These are phyloP conservation scores for Scaptomyza pallida DNA, from an alignment of 1,140 invertebrate species.

Conservation along the genomic window DNA sequence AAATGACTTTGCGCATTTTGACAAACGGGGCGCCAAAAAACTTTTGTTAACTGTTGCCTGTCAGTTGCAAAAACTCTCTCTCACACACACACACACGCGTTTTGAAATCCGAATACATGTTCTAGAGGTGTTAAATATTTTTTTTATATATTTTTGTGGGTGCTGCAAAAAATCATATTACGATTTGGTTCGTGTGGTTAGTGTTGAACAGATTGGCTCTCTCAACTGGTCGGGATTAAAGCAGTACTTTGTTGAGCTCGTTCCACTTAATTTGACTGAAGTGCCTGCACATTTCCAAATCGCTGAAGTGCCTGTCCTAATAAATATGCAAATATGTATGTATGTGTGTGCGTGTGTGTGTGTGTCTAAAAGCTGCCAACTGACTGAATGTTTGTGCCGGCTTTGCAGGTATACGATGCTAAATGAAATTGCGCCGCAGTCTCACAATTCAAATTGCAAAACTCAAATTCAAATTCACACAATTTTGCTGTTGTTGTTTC, in stretches of 20 bases:
- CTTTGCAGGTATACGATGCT: slow-evolving; percentile 19
- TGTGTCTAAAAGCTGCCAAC: slow-evolving; percentile 15
- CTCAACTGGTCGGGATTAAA: background rate
- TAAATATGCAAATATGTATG: slow-evolving; percentile 7
- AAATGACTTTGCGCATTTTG: slow-evolving; percentile 54
- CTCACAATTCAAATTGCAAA: slow-evolving; percentile 35
- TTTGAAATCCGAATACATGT: background rate
- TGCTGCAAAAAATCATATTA: slow-evolving; percentile 15
- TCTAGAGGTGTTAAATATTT: slow-evolving; percentile 38
- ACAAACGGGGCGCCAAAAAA: slow-evolving; percentile 53
- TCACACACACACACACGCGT: slow-evolving; percentile 3
- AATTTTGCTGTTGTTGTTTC: background rate
- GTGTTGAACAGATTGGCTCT: background rate
- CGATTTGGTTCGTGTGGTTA: background rate
- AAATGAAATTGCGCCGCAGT: slow-evolving; percentile 46
- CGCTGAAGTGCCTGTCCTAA: slow-evolving; percentile 14
- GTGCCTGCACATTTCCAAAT: background rate
- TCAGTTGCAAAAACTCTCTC: slow-evolving; percentile 42
- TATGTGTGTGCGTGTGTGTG: no score
- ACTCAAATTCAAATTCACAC: slow-evolving; percentile 52
- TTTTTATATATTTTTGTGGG: slow-evolving; percentile 15
- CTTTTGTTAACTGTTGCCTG: slow-evolving; percentile 33
- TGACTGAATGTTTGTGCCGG: background rate
- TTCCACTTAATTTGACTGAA: background rate
- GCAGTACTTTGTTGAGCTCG: background rate